Base-by-base conservation (phyloP, 2,797 vertebrate genomes). In the Coregonus suidteri region DNA sequence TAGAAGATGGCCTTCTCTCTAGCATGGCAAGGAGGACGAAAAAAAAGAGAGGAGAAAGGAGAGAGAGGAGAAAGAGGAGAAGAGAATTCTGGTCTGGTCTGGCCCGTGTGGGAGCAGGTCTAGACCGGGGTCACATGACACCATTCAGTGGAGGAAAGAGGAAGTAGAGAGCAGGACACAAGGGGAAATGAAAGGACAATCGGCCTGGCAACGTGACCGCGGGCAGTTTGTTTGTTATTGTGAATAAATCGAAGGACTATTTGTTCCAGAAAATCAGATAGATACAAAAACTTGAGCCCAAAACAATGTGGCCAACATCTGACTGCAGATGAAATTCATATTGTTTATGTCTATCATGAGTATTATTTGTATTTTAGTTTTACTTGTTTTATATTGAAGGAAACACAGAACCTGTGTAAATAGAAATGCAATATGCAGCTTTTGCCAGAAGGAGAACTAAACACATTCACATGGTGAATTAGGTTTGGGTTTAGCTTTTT, bases 1-100 rank as follows among this genome's bases (percentile, higher is more conserved):
- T 82, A 91, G 88, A 85, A 79, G 82, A 64, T 25, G 7, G n/a
- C 59, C 59, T 70, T 34, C 67, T 35, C 71, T 52, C 47, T 52
- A 6, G 66, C 31, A 6, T 35, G 16, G 37, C 9, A 74, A 56
- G 65, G 73, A 52, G 76, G 15, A 30, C 59, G 66, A 6, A 0
- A 47, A 47, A 47, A 47, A 11, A 47, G 41, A 47, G 41, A 3
- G 11, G 15, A 20, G 9, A 74, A 56, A 59, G 71, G 41, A 75
- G n/a, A 70, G 73, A 37, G 41, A 9, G 9, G 30, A n/a, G 7
- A 74, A 56, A 59, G 73, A 52, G 76, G n/a, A 70, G 71, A 37
- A 37, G 15, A 68, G 35, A 25, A 34, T 68, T 35, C 16, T 16
- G 66, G 4, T 18, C 34, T 16, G 66, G 14, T 18, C 66, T 68